phyloP scores from a whole-genome alignment of 1,140 invertebrate genomes.

The Drosophila subpulchrella region DNA sequence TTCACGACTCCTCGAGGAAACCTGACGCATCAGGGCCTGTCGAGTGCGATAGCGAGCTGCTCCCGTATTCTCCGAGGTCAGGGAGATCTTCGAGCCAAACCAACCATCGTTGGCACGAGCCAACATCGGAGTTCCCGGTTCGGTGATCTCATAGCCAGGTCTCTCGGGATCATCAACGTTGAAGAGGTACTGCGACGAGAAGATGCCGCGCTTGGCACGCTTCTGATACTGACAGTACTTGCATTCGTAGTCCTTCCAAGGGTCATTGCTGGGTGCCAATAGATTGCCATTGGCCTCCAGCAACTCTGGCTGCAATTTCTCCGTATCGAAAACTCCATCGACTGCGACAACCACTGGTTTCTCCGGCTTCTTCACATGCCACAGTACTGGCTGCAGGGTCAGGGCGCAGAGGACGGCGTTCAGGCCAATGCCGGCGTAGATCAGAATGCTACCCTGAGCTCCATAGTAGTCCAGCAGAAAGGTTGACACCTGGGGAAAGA shows the following conservation, averaged over 20 bases:
- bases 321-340: background rate
- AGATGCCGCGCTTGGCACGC: conserved; percentile 84
- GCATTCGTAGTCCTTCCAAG: conserved; percentile 84
- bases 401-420: conserved; percentile 86
- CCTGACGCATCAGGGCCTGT: conserved; percentile 85
- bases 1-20: conserved; percentile 58
- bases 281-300: conserved; percentile 65
- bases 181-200: conserved; percentile 88
- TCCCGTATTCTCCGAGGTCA: conserved; percentile 84
- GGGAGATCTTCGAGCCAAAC: conserved; percentile 85
- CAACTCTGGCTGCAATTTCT: conserved; percentile 37
- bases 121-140: conserved; percentile 88
- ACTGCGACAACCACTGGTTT: background rate
- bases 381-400: conserved; percentile 87
- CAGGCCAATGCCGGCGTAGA: conserved; percentile 86
- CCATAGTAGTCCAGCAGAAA: conserved; percentile 85
- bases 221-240: conserved; percentile 72
- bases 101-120: conserved; percentile 88
- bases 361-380: conserved; percentile 85
- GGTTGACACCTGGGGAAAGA: conserved; percentile 86
- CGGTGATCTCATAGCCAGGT: conserved; percentile 88
- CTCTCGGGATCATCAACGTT: conserved; percentile 87
- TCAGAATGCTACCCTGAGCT: conserved; percentile 86
- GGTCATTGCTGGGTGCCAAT: conserved; percentile 28
- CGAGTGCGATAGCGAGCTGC: conserved; percentile 85